Conservation (phyloP, 1,140 invertebrate species). For the Leptinotarsa texana region DNA sequence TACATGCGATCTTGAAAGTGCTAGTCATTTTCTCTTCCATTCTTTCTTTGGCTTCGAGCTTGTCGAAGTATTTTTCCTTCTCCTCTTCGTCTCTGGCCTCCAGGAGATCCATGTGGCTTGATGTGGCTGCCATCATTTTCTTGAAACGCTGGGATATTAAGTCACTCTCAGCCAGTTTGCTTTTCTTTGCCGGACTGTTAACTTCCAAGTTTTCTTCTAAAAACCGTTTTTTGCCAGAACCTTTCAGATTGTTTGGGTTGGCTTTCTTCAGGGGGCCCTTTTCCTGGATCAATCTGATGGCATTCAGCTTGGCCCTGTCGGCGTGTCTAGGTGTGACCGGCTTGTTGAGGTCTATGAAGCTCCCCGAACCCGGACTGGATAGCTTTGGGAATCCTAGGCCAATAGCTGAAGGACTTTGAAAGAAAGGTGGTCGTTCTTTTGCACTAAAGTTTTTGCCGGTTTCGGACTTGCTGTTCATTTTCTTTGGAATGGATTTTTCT, state of each 20-base stretch:
- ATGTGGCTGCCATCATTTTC: conserved; percentile 78
- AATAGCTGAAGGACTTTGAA: not conserved
- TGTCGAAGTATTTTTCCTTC: conserved; percentile 85
- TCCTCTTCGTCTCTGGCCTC: conserved; percentile 73
- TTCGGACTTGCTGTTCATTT: not conserved
- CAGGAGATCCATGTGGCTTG: conserved; percentile 75
- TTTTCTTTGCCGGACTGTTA: conserved; percentile 57
- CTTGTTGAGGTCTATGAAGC: conserved; percentile 64
- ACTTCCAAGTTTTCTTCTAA: conserved; percentile 56
- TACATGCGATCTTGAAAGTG: conserved; percentile 81
- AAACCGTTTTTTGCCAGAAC: conserved; percentile 61
- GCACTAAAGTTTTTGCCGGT: not conserved
- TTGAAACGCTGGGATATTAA: conserved; percentile 71
- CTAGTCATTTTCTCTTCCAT: conserved; percentile 91
- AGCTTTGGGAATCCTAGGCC: conserved; percentile 33
- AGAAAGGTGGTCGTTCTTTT: not conserved
- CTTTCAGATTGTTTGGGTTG: conserved; percentile 70
- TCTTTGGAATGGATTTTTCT: not conserved
- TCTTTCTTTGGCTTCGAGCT: conserved; percentile 85
- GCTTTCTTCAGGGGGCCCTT: conserved; percentile 68
- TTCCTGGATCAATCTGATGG: conserved; percentile 67
- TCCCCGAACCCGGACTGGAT: conserved; percentile 32
- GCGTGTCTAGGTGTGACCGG: conserved; percentile 62
- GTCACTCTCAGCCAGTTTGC: conserved; percentile 57
- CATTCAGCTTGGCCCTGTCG: conserved; percentile 68